A percentile compares a stretch with the other conserved stretches of the same genome.
Conservation (phyloP, 1,140 invertebrate genomes). For the Trichogramma pretiosum region DNA sequence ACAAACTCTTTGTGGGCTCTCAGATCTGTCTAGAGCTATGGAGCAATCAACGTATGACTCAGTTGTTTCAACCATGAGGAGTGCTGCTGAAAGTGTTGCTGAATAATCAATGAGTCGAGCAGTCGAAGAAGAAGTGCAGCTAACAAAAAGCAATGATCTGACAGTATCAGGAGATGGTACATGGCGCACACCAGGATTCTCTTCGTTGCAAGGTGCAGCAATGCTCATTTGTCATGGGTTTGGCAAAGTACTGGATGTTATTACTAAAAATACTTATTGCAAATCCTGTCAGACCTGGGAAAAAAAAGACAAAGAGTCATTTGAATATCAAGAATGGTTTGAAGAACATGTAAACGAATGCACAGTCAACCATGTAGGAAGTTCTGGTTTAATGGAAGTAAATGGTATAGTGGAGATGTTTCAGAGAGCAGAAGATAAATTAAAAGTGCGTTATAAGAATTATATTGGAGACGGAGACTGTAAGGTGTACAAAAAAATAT, state of each 20-base stretch:
- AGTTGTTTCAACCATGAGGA: not conserved
- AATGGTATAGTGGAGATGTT: slow-evolving; percentile 12
- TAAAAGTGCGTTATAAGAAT: too few relatives aligned
- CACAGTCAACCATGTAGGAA: not conserved
- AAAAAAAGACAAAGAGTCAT: not conserved
- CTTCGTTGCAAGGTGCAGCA: not conserved
- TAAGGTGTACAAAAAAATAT: too few relatives aligned
- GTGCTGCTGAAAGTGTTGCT: not conserved
- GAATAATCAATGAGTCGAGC: not conserved
- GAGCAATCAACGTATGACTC: not conserved
- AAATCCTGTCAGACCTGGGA: not conserved
- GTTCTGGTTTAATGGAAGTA: not conserved
- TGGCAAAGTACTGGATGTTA: not conserved
- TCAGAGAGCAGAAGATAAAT: not conserved
- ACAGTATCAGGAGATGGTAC: not conserved
- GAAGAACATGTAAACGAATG: not conserved
- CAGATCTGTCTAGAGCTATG: not conserved
- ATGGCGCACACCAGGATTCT: not conserved
- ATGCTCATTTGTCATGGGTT: not conserved
- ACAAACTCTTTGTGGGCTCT: not conserved
- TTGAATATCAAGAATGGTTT: not conserved
- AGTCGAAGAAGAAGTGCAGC: not conserved
- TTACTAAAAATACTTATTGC: not conserved
- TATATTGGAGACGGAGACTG: too few relatives aligned
- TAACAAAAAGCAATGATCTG: not conserved